Base-by-base conservation (phyloP, 2,888 invertebrate genomes). In the Molorchus minor region DNA sequence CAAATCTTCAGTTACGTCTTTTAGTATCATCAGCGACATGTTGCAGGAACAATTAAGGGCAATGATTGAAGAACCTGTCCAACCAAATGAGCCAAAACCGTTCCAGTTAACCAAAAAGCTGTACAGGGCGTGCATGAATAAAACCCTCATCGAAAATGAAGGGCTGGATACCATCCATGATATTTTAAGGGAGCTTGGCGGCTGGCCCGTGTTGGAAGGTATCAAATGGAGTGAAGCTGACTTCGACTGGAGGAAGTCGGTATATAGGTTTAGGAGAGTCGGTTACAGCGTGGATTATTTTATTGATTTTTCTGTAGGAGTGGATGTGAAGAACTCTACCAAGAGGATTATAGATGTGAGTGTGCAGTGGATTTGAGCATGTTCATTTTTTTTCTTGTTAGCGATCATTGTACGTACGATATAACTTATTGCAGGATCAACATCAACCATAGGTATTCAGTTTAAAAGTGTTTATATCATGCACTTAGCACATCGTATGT, bases 221-320 rank as follows among this genome's bases (percentile, higher is more conserved):
- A 84, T 30, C 21, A 65, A 77, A 0, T 96, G 95, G 95, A 84
- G 88, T 67, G 87, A 87, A 1, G 79, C 79, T 0, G 79, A 82
- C 8, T 96, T 93, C 83, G 85, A 87, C 64, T 96, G 96, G 96
- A 89, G 88, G 70, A 84, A 90, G 67, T 89, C 91, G 0, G 91
- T 94, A 4, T 93, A 92, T 82, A 88, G 87, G 62, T 94, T 94
- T 82, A 86, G 94, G 36, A 81, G 84, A 51, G 82, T 86, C 47
- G 96, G 96, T 1, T 94, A 93, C 81, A 93, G 93, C 64, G 91
- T 93, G 59, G 94, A 95, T 80, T 94, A 94, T 77, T 90, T 95
- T 79, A 85, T 96, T 33, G 94, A 96, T 78, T 93, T 95, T 79
- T 94, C 94, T 35, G 91, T 96, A 73, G 90, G 91, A 25, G 90